Percentiles rank a stretch among this genome's conserved stretches.
Conservation (phyloP, 2,113 vertebrate genomes). For the Passer montanus region DNA sequence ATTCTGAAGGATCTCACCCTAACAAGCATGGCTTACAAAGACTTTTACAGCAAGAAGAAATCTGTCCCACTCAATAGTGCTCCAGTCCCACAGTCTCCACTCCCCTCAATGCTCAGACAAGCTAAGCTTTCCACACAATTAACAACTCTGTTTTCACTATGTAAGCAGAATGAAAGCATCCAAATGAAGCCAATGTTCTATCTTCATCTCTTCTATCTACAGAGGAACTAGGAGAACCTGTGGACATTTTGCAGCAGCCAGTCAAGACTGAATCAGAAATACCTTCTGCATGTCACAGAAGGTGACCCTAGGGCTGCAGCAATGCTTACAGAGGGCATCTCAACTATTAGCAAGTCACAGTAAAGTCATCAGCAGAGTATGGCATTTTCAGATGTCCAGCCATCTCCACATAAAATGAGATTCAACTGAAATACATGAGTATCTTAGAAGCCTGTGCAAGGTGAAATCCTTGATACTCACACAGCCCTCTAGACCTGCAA, state of each 20-base stretch:
- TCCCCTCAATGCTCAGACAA: background rate
- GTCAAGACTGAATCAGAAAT: background rate
- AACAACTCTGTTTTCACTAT: background rate
- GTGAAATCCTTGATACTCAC: background rate
- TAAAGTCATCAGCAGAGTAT: background rate
- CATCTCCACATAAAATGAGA: background rate
- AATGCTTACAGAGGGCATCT: background rate
- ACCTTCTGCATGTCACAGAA: background rate
- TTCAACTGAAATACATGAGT: background rate
- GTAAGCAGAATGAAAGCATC: background rate
- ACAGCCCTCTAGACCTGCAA: background rate
- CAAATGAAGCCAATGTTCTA: background rate
- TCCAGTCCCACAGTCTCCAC: background rate
- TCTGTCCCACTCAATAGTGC: background rate
- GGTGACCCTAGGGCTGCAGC: background rate
- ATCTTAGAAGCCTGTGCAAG: background rate
- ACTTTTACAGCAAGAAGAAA: background rate
- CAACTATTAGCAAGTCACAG: background rate
- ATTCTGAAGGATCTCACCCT: background rate
- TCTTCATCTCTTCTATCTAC: background rate
- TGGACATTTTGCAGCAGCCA: background rate
- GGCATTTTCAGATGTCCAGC: background rate
- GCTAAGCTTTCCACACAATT: background rate
- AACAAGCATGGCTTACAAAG: background rate
- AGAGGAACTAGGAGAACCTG: background rate